Evolutionary conservation across 1,140 invertebrate species (phyloP).

Genomic region (Pachyrhynchus sulphureomaculatus): DNA sequence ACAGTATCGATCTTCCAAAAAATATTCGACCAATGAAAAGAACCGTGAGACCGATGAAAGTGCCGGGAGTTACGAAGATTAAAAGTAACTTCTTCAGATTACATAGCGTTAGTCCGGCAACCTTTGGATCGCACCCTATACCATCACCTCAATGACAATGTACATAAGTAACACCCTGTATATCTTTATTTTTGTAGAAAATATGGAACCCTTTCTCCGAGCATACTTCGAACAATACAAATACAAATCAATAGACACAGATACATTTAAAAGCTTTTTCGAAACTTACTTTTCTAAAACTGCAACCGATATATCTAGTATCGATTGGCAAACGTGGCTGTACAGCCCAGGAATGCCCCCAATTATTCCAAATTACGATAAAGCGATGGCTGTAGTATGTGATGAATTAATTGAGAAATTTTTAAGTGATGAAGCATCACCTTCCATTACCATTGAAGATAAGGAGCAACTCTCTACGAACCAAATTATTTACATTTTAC

Average conservation of each 20-base stretch:
- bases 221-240: conserved; percentile 82
- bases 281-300: conserved; percentile 74
- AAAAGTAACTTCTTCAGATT: too few species aligned
- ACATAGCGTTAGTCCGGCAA: too few species aligned
- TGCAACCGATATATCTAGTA: conserved; percentile 50
- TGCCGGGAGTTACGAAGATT: too few species aligned
- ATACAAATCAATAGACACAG: conserved; percentile 79
- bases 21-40: too few species aligned
- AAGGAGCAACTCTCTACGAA: conserved; percentile 61
- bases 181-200: conserved; percentile 52
- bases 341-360: conserved; percentile 82
- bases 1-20: too few species aligned
- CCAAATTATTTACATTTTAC: conserved; percentile 74
- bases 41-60: too few species aligned
- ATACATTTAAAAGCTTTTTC: conserved; percentile 78
- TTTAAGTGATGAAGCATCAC: conserved; percentile 52
- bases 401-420: conserved; percentile 59
- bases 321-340: conserved; percentile 90
- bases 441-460: conserved; percentile 56
- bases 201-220: conserved; percentile 84
- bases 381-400: conserved; percentile 66
- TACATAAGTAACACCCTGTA: too few species aligned
- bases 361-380: conserved; percentile 79
- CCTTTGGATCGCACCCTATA: too few species aligned
- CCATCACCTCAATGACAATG: too few species aligned